Conservation (phyloP, 2,888 invertebrate species). For the Chironomus tentans region DNA sequence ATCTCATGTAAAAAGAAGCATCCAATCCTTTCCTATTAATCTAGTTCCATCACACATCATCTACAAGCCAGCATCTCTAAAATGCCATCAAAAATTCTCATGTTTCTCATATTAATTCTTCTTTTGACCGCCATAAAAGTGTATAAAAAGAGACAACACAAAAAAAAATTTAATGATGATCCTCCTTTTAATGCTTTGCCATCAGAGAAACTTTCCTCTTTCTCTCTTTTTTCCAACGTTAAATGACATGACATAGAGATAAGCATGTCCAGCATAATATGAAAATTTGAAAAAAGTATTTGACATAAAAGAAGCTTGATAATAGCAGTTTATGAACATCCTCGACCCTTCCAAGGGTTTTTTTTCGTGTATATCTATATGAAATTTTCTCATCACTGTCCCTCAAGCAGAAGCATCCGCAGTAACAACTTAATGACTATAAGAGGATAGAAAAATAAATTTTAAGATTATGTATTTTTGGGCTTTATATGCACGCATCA, state of each 20-base stretch:
- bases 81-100: neutral
- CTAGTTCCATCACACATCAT: neutral
- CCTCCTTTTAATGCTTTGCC: neutral
- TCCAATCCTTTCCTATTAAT: no score
- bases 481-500: neutral
- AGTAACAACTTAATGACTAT: no score
- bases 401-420: no score
- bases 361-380: no score
- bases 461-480: slow-evolving; percentile 16
- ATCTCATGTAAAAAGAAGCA: no score
- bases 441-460: slow-evolving; percentile 4
- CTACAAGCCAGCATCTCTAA: neutral
- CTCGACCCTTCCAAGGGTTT: neutral
- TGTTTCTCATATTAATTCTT: neutral
- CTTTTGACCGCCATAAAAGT: neutral
- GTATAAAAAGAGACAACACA: neutral
- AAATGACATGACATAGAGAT: neutral
- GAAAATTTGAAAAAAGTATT: neutral
- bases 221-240: neutral
- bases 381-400: no score
- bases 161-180: neutral
- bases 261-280: neutral
- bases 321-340: neutral
- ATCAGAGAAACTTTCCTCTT: neutral
- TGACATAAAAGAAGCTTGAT: neutral